Base-by-base conservation (phyloP, 35 echinoderm and acorn worm genomes). In the Apostichopus parvimensis region DNA sequence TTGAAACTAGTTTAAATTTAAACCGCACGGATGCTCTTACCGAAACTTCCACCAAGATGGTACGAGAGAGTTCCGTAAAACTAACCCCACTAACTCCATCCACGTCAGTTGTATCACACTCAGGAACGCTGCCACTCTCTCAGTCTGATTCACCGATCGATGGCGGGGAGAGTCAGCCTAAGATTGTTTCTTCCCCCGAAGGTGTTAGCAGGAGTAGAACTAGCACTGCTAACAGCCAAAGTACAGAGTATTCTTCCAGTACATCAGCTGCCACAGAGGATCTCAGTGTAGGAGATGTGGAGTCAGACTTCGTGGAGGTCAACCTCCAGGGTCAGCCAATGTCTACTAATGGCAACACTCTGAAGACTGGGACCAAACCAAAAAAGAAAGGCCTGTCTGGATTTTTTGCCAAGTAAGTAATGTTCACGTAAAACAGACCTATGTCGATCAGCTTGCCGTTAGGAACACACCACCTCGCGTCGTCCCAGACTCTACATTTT, bases 361-460 rank as follows among this genome's bases (percentile, higher is more conserved):
- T 60, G 14, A 87, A 58, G 52, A 18, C 80, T 28, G 93, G 89
- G 7, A 87, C 89, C 61, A 94, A 94, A 76, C 93, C 93, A 83
- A 94, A 94, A 66, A 91, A 91, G 77, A 94, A 90, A 86, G 89
- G 88, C n/a, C 65, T 94, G 17, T 90, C 88, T 55, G 93, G 93
- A 91, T 94, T 94, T 79, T 45, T 94, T 55, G 78, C 93, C 62
- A 82, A 90, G 93, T 94, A 91, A 94, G 93, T 91, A 91, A 45
- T 45, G 34, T 45, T 45, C 34, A 45, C 34, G 34, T 45, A 45
- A 45, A 45, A 45, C 34, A 45, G 34, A 45, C 34, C 34, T 45
- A 45, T 45, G 2, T 45, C 3, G 3, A 45, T 45, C 34, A 45
- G 34, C 34, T 45, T 45, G 34, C 34, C 34, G 34, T 45, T 45